Evolutionary conservation across 1,140 invertebrate species (phyloP), one percentile per base, ranked within the genome.

Genomic region (Hyles euphorbiae): DNA sequence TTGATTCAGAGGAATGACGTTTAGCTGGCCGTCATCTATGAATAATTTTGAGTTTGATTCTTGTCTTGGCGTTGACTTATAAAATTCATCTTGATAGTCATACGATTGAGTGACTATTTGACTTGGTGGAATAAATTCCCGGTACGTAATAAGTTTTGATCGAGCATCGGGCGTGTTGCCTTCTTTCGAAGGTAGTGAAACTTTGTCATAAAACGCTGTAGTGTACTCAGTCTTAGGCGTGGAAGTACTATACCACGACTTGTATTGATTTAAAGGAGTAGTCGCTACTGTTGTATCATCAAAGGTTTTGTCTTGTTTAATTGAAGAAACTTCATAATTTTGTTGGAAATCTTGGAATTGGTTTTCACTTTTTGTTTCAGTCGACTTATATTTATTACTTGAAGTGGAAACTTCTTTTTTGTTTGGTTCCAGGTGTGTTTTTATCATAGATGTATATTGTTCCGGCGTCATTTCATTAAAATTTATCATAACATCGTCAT

Each of bases 401-500:
- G 6, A n/a, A 45, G 36, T n/a, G 4, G 12, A 32, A 6, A 12
- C 43, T 12, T 44, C 12, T 6, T 54, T 11, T 36, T 44, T 32
- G 11, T 12, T 56, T 48, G 36, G 36, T 40, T 66, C 60, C 33
- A 74, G 10, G 55, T 82, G 65, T 52, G 72, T 66, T 48, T 74
- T 63, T 50, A 87, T 72, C 76, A 87, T 81, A 60, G 70, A 68
- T 53, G 74, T 76, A 58, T 88, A 88, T 54, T 88, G 80, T 45
- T 79, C 76, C 48, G 80, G 75, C 3, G 81, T 78, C 83, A 88
- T 87, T 44, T 88, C 78, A 70, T 64, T 76, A 64, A 88, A 88
- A 63, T 88, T 87, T 40, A 88, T 84, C 58, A 83, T 76, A 5
- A 88, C 63, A 51, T 88, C 82, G 60, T 87, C 86, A 52, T 73